Percentiles rank a stretch among this genome's conserved stretches.
Evolutionary conservation across 2,888 invertebrate species (phyloP).

Genomic region (Caenorhabditis afra): DNA sequence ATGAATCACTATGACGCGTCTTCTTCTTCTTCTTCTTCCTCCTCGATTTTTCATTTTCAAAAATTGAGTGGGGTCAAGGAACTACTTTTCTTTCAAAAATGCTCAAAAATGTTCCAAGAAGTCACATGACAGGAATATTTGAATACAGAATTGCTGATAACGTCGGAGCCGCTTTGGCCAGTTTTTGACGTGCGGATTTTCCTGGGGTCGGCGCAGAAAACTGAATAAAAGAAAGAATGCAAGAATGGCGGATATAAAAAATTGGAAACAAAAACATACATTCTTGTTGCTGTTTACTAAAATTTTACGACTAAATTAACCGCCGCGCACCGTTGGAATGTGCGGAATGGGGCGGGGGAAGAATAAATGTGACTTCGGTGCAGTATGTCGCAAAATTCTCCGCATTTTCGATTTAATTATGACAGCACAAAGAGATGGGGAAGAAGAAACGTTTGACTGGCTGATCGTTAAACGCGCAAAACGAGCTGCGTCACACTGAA

Average conservation of each 20-base stretch:
- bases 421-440: conserved; percentile 38
- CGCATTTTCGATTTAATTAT: conserved; percentile 56
- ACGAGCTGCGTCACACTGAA: too few relatives aligned
- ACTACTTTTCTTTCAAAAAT: too few relatives aligned
- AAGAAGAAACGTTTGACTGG: conserved; percentile 28
- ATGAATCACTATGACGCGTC: background rate
- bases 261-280: conserved; percentile 22
- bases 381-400: conserved; percentile 49
- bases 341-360: conserved; percentile 4
- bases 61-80: too few relatives aligned
- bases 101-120: too few relatives aligned
- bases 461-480: conserved; percentile 14
- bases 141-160: too few relatives aligned
- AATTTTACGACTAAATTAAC: conserved; percentile 48
- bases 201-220: conserved; percentile 21
- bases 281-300: conserved; percentile 39
- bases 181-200: background rate
- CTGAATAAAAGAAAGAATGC: too few relatives aligned
- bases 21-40: too few relatives aligned
- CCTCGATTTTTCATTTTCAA: too few relatives aligned
- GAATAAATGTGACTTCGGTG: conserved; percentile 55
- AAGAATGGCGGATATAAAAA: background rate
- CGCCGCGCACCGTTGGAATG: conserved; percentile 29
- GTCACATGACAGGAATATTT: too few relatives aligned
- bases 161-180: too few relatives aligned